A percentile compares a stretch with the other conserved stretches of the same genome.
Evolutionary conservation across 1,140 invertebrate species (phyloP).

Genomic region (Phthorimaea operculella): DNA sequence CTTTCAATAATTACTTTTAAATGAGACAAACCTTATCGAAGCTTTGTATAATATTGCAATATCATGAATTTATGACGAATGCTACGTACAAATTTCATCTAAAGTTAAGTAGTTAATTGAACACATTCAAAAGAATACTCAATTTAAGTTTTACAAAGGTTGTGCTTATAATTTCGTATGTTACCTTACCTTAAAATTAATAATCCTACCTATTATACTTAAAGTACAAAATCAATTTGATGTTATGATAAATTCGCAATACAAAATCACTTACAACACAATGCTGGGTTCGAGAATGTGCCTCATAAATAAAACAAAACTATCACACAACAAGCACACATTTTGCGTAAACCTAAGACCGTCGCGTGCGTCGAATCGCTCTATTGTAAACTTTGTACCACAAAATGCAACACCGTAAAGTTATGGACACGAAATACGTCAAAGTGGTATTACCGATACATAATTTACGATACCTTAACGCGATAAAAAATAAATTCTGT

Average conservation of each 20-base stretch:
- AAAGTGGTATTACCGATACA: not conserved
- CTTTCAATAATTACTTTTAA: constrained; percentile 36
- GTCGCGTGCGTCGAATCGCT: constrained; percentile 3
- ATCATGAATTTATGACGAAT: not conserved
- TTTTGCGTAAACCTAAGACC: not conserved
- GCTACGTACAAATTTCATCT: not conserved
- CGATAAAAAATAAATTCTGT: constrained; percentile 38
- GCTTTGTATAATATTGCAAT: constrained; percentile 1
- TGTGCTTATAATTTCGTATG: not conserved
- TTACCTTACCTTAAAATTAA: not conserved
- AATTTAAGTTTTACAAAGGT: not conserved
- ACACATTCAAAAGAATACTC: constrained; percentile 3
- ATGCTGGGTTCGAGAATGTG: not conserved
- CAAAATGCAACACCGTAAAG: constrained; percentile 38
- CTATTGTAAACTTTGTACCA: constrained; percentile 45
- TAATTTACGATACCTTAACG: not conserved
- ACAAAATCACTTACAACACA: constrained; percentile 2
- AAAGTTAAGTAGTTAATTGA: constrained; percentile 1
- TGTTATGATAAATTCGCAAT: not conserved
- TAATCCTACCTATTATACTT: not conserved
- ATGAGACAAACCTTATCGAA: constrained; percentile 18
- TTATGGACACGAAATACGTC: constrained; percentile 23
- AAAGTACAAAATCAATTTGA: not conserved
- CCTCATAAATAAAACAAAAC: constrained; percentile 7
- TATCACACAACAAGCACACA: constrained; percentile 16